Conservation (phyloP, 2,797 vertebrate genomes). For the Peromyscus attwateri region DNA sequence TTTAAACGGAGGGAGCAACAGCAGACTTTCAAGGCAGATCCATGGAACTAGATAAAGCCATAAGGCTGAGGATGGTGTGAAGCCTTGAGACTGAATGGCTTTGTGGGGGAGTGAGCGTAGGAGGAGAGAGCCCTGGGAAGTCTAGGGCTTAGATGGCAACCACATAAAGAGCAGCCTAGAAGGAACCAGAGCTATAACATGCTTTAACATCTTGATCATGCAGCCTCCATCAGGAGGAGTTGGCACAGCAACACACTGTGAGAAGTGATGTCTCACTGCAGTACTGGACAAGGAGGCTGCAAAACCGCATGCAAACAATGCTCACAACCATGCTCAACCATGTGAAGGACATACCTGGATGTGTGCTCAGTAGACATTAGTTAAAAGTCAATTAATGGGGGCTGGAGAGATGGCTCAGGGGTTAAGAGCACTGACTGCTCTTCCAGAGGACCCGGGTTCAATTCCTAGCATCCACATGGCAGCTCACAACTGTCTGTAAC, state of each 20-base stretch:
- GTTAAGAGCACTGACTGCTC: background rate
- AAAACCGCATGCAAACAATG: slow-evolving; percentile 51
- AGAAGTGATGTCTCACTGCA: slow-evolving; percentile 11
- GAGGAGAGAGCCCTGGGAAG: background rate
- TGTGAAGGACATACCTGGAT: background rate
- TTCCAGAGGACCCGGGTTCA: background rate
- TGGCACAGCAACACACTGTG: slow-evolving; percentile 15
- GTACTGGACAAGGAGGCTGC: background rate
- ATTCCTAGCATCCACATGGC: background rate
- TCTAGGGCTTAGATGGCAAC: background rate
- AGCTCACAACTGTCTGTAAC: background rate
- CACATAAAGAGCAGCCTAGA: background rate
- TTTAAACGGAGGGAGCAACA: background rate
- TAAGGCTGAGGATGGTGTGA: background rate
- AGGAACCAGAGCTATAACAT: background rate
- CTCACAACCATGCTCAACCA: background rate
- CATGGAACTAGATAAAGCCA: slow-evolving; percentile 6
- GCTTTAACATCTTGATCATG: background rate
- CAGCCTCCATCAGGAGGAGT: background rate
- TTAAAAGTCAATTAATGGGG: slow-evolving; percentile 43
- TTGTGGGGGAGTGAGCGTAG: background rate
- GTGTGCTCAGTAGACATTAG: slow-evolving; percentile 34
- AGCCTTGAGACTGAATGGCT: background rate
- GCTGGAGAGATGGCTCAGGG: too few species aligned
- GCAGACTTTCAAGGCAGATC: slow-evolving; percentile 17